Evolutionary conservation across 2,797 vertebrate genomes (phyloP), one percentile per base, ranked within the genome.

Genomic region (Myotis pilosus): DNA sequence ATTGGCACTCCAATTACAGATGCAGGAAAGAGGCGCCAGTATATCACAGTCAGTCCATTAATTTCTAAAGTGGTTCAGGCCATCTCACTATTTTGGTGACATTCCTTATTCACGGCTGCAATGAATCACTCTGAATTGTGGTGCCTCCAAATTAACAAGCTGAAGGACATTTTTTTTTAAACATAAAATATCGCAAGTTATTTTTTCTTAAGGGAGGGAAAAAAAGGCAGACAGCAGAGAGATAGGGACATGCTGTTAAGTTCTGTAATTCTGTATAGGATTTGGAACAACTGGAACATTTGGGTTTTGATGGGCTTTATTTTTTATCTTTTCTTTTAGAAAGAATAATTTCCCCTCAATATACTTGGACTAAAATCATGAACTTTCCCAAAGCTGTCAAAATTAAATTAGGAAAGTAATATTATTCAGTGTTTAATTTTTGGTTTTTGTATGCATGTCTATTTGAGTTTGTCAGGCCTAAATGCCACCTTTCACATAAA

Each of bases 1-100:
- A 98, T 98, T 98, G 98, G 97, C 95, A 97, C 97, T 98, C 96
- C 98, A 98, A 98, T 98, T 98, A 98, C 92, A 97, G 98, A 98
- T 98, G 98, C 97, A 97, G 92, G 98, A 98, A 98, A 98, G 97
- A 98, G 87, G 90, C 44, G 79, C 94, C 97, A 97, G 97, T 98
- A 98, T 97, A 98, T 98, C 98, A 98, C 96, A 98, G 96, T 97
- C 97, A 98, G 97, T 97, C 97, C 97, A 98, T 98, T 98, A 98
- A 98, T 98, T 98, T 98, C 98, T 98, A 97, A 98, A 98, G 97
- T 96, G 97, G 97, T 97, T 98, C 97, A 97, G 96, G 97, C 96
- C 84, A 97, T 97, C 97, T 98, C 94, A 92, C 96, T 96, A 87
- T 97, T 98, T 97, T 84, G 60, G 94, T 97, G 97, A 95, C 96